Evolutionary conservation across 2,888 invertebrate species (phyloP).

Genomic region (Bellardia pandia): DNA sequence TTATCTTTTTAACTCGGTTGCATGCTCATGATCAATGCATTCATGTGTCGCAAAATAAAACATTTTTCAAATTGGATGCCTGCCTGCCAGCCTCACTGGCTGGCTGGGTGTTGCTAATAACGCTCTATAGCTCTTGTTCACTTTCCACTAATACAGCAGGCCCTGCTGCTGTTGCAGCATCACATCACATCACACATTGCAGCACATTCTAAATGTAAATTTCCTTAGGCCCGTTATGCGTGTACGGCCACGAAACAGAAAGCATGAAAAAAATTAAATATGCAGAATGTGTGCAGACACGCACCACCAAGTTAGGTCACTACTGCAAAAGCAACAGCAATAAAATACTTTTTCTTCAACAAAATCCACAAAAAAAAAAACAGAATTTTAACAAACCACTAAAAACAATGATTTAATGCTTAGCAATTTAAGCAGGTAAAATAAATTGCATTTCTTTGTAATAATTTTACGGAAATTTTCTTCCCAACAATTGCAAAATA

Average conservation of each 20-base stretch:
- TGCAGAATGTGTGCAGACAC: constrained; percentile 70
- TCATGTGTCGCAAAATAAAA: constrained; percentile 73
- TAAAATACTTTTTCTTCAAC: constrained; percentile 59
- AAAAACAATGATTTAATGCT: constrained; percentile 70
- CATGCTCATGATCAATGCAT: constrained; percentile 73
- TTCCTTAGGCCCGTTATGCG: constrained; percentile 56
- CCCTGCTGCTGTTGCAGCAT: constrained; percentile 27
- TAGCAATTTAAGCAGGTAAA: constrained; percentile 47
- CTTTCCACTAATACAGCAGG: constrained; percentile 25
- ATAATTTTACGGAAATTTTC: constrained; percentile 38
- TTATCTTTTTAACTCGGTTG: constrained; percentile 59
- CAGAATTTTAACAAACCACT: constrained; percentile 21
- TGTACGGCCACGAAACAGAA: constrained; percentile 7
- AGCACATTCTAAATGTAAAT: constrained; percentile 69
- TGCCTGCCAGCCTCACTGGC: not conserved
- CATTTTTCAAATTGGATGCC: constrained; percentile 67
- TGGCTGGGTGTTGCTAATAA: constrained; percentile 11
- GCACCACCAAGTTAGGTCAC: constrained; percentile 71
- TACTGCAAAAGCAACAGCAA: constrained; percentile 60
- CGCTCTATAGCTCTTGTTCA: not conserved
- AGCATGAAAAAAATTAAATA: constrained; percentile 58
- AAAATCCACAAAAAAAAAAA: constrained; percentile 20
- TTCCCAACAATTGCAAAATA: constrained; percentile 7
- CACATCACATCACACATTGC: constrained; percentile 18
- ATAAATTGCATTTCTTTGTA: constrained; percentile 70